Evolutionary conservation across 2,888 invertebrate genomes (phyloP).

Genomic region (Dorcus hopei): DNA sequence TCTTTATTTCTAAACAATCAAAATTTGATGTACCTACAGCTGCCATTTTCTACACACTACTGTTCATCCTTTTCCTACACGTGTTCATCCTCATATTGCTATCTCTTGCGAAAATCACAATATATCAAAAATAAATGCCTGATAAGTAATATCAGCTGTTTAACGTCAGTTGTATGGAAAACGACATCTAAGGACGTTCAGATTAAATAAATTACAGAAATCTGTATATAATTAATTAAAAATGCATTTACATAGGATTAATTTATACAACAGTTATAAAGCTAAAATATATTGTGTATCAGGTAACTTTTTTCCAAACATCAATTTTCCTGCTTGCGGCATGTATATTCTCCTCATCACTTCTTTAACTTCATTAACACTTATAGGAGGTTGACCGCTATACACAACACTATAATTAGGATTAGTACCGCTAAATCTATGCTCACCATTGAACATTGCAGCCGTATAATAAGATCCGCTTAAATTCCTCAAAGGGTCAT

Average conservation of each 20-base stretch:
- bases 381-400: slow-evolving; percentile 68
- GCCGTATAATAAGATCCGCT: slow-evolving; percentile 65
- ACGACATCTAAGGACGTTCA: slow-evolving; percentile 3
- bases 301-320: slow-evolving; percentile 51
- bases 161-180: neutral
- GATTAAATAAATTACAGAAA: neutral
- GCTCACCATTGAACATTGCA: slow-evolving; percentile 57
- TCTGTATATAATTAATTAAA: neutral
- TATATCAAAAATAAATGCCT: slow-evolving; percentile 10
- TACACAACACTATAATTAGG: slow-evolving; percentile 55
- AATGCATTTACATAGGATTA: neutral
- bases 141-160: slow-evolving; percentile 14
- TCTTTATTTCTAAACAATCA: slow-evolving; percentile 78
- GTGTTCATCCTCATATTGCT: slow-evolving; percentile 13
- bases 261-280: slow-evolving; percentile 29
- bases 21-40: slow-evolving; percentile 57
- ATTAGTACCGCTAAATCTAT: slow-evolving; percentile 46
- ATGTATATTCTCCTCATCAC: slow-evolving; percentile 71
- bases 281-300: slow-evolving; percentile 43
- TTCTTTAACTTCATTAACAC: slow-evolving; percentile 78
- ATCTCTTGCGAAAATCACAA: slow-evolving; percentile 14
- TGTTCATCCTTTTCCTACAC: slow-evolving; percentile 24
- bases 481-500: slow-evolving; percentile 69
- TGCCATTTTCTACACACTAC: slow-evolving; percentile 55
- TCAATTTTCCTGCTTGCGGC: slow-evolving; percentile 55